Evolutionary conservation across 2,113 vertebrate species (phyloP), one percentile per base, ranked within the genome.

Genomic region (Pelecanus crispus): DNA sequence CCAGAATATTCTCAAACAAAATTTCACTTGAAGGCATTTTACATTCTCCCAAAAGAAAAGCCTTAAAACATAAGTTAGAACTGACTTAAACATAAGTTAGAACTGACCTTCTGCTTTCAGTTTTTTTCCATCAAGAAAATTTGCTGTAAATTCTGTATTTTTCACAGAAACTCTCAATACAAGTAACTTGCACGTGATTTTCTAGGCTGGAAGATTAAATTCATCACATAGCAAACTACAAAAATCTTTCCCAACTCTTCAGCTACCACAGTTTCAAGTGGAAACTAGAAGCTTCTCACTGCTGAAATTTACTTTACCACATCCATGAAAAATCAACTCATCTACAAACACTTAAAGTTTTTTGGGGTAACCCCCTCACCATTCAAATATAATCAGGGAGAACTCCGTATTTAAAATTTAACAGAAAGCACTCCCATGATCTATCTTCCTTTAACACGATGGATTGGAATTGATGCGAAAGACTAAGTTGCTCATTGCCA

Each of bases 141-240:
- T 56, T 74, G 28, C 25, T 70, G 42, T 52, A 38, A 73, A 78
- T 59, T 91, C 49, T 21, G 0, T 42, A 36, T 67, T 86, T 92
- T 55, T 72, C 3, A 2, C 31, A 80, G 45, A 77, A 62, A 66
- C 45, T 68, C 53, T 84, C 49, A 74, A 13, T 15, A 5, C 5
- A 0, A 67, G 28, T 31, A 34, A 78, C 3, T 18, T 0, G 4
- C 7, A n/a, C 2, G 2, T 32, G 12, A 56, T 62, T 71, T 94
- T 52, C 74, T 52, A 71, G 42, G 25, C 29, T 87, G 36, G 29
- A 52, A 74, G 58, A 56, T 29, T n/a, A 80, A 32, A 58, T 81
- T 13, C 22, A 61, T 8, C 31, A 32, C 5, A 10, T 1, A 28
- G 28, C 71, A 59, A 91, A 59, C 24, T 25, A 65, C 12, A 78